A percentile compares a stretch with the other conserved stretches of the same genome.
Conservation (phyloP, 1,140 invertebrate species). For the Maconellicoccus hirsutus region DNA sequence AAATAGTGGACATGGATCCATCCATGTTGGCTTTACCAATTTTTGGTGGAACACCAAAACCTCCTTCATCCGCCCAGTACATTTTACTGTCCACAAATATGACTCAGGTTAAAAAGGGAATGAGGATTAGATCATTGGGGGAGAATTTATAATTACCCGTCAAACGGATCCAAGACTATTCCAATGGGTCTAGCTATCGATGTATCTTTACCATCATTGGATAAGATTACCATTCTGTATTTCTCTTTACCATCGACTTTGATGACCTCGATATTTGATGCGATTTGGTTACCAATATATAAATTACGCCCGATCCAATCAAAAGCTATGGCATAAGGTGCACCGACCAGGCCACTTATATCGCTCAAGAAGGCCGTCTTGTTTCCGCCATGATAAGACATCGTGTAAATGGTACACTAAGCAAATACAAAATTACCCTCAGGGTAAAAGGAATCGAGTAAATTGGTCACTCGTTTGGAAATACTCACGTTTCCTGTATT, state of each 20-base stretch:
- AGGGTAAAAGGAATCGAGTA: background rate
- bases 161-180: constrained; percentile 78
- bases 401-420: constrained; percentile 72
- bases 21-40: constrained; percentile 91
- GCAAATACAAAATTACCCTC: background rate
- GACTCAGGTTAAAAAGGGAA: no score
- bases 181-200: constrained; percentile 80
- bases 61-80: constrained; percentile 94
- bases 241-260: constrained; percentile 72
- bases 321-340: constrained; percentile 81
- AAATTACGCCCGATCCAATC: constrained; percentile 94
- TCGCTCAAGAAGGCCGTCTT: constrained; percentile 66
- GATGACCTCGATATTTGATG: constrained; percentile 86
- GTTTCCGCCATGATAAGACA: constrained; percentile 76
- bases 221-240: constrained; percentile 74
- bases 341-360: constrained; percentile 74
- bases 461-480: background rate
- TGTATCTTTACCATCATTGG: constrained; percentile 74
- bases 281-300: constrained; percentile 81
- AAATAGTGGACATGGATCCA: constrained; percentile 60
- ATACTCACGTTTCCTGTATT: constrained; percentile 48
- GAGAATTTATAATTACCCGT: constrained; percentile 50
- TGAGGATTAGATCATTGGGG: background rate
- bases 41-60: constrained; percentile 77
- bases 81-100: constrained; percentile 48